phyloP scores from a whole-genome alignment of 2,888 invertebrate genomes.

The Priocnemis perturbator region DNA sequence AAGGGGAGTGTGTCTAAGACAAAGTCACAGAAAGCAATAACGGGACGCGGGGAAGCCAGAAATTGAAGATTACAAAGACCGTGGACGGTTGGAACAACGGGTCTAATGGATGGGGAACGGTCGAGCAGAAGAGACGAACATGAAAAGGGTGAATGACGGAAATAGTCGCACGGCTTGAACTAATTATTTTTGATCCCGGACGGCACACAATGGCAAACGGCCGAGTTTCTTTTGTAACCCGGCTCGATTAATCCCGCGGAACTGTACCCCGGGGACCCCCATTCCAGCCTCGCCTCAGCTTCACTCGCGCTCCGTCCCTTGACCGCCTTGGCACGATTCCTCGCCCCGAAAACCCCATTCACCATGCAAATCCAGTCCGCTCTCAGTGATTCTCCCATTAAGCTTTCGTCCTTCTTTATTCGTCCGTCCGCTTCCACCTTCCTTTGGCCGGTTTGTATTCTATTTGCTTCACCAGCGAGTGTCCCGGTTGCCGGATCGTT shows the following conservation, averaged over 20 bases:
- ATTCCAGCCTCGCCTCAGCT: not conserved
- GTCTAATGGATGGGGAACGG: no score
- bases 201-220: constrained; percentile 43
- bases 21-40: constrained; percentile 15
- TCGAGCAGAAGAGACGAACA: constrained; percentile 6
- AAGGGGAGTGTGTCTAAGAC: no score
- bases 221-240: constrained; percentile 57
- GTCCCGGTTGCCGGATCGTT: no score
- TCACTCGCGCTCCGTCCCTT: constrained; percentile 31
- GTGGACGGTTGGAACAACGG: not conserved
- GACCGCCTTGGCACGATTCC: constrained; percentile 50
- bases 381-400: constrained; percentile 49
- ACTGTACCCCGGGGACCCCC: constrained; percentile 60
- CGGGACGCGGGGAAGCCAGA: not conserved
- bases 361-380: constrained; percentile 54
- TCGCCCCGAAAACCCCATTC: constrained; percentile 54
- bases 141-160: constrained; percentile 14
- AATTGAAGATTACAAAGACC: not conserved
- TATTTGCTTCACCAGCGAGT: no score
- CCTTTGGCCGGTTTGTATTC: not conserved
- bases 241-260: constrained; percentile 63
- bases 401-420: constrained; percentile 22
- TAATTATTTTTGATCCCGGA: constrained; percentile 53
- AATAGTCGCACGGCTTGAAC: constrained; percentile 32
- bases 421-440: constrained; percentile 21